Base-by-base conservation (phyloP, 2,113 vertebrate species). In the Panurus biarmicus region DNA sequence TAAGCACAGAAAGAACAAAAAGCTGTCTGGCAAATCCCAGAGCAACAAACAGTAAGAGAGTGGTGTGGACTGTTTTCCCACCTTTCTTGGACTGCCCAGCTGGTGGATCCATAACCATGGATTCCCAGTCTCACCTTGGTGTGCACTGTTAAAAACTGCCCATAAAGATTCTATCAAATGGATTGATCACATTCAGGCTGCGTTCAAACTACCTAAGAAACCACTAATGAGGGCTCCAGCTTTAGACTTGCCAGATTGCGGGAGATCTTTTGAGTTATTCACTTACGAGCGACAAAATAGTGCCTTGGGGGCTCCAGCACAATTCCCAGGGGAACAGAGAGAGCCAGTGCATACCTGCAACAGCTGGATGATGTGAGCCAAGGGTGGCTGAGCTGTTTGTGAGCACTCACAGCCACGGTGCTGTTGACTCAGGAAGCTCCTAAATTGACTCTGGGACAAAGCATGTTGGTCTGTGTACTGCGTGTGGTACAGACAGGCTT, bases 281-380 rank as follows among this genome's bases (percentile, higher is more conserved):
- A n/a, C 54, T 58, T 28, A 48, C 0, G 3, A 19, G 53, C 0
- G 6, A 48, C 9, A 40, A 28, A 69, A 69, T 11, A 7, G 12
- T 23, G 14, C 64, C 29, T 58, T 69, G 53, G 64, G 64, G 11
- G 23, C n/a, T 40, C 42, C 35, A 81, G 42, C 53, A 57, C 22
- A 48, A 3, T 38, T 48, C 53, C 77, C 42, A 40, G 64, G 44
- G 28, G 44, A 22, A 3, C 53, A 48, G 64, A 14, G 44, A 22
- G 6, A 26, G 53, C 23, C 7, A 4, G 7, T 5, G 28, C 40
- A 21, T 1, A 5, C 18, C 9, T 58, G 33, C 11, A 21, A 11
- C 29, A 58, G n/a, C 42, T 17, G 8, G 3, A 17, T 33, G 64
- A 29, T 35, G 33, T 0, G 1, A 45, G 76, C 40, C n/a, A 36